Evolutionary conservation across 2,113 vertebrate species (phyloP), one percentile per base, ranked within the genome.

Genomic region (Salvelinus namaycush): DNA sequence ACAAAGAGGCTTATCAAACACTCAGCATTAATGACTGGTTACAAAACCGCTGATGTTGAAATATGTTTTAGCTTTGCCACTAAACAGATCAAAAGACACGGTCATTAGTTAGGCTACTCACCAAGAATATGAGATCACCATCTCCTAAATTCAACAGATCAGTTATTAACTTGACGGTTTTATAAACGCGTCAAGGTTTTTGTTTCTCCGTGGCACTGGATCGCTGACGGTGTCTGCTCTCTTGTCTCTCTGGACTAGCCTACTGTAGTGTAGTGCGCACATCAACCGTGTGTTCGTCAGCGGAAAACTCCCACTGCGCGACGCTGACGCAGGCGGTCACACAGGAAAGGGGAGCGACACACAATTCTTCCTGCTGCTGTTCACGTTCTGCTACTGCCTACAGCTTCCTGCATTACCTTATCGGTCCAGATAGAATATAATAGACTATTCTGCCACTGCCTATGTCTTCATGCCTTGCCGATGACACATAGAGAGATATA

Each of bases 231-330:
- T 5, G 51, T 18, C 51, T 54, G 14, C 14, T 54, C 5, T 54
- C 51, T 18, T 5, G 18, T 24, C 59, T 62, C 59, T 62, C 59
- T 62, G 59, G 51, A 54, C 51, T 3, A 24, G 59, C 2, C 18
- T 62, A 62, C 59, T 62, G 59, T 62, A 62, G 59, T 2, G 59
- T 54, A 54, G n/a, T 62, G 59, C n/a, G 59, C n/a, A 62, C 22
- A 11, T 62, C n/a, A 62, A 9, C 20, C 20, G 18, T 62, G 59
- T 62, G n/a, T 83, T 89, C 92, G 92, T 92, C 93, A 92, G 90
- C 92, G 94, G 93, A 95, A 93, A 94, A 93, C 93, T 94, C 94
- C 93, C 93, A 83, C 78, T 79, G 85, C n/a, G 68, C 74, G 16
- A 54, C 57, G 66, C 57, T 83, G 79, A 81, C 81, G 81, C 77